Evolutionary conservation across 2,113 vertebrate species (phyloP), one percentile per base, ranked within the genome.

Genomic region (Engystomops pustulosus): DNA sequence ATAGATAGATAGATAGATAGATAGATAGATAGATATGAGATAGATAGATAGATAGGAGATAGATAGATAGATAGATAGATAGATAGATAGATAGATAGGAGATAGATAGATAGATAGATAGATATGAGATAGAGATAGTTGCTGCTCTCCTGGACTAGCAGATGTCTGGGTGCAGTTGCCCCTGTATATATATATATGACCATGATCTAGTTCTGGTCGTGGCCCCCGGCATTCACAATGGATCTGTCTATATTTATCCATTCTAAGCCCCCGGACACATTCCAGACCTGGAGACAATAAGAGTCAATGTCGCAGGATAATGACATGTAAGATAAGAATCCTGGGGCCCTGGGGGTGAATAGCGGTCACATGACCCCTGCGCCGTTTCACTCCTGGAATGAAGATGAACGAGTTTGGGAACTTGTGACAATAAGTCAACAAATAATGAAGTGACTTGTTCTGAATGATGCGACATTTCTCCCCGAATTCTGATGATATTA

Each of bases 301-400:
- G 30, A 30, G 72, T 12, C 82, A 84, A 69, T 53, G 82, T 78
- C 60, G 69, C 49, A 55, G 36, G n/a, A 30, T 78, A 84, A 78
- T 68, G 77, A 41, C 60, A 55, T 38, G 74, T 65, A 77, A 78
- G 74, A 69, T 65, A 20, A 84, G 74, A 34, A 68, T 47, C 72
- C n/a, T 17, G 23, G 17, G n/a, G 5, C 72, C 82, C 72, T 18
- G 25, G 27, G 72, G 82, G 67, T 15, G 53, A 32, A 78, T 77
- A 68, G 60, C 58, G 44, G 32, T 77, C 45, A 41, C 34, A 12
- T 84, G 17, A 77, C 60, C 82, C 72, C 51, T 18, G 20, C 17
- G 32, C n/a, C 47, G 55, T 23, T 72, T 77, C 58, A 17, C 32
- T 68, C 20, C 34, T 78, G 74, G 75, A 84, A 77, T 84, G 58